A percentile compares a stretch with the other conserved stretches of the same genome.
phyloP scores from a whole-genome alignment of 2,113 vertebrate genomes.

The Oryzias woworae region DNA sequence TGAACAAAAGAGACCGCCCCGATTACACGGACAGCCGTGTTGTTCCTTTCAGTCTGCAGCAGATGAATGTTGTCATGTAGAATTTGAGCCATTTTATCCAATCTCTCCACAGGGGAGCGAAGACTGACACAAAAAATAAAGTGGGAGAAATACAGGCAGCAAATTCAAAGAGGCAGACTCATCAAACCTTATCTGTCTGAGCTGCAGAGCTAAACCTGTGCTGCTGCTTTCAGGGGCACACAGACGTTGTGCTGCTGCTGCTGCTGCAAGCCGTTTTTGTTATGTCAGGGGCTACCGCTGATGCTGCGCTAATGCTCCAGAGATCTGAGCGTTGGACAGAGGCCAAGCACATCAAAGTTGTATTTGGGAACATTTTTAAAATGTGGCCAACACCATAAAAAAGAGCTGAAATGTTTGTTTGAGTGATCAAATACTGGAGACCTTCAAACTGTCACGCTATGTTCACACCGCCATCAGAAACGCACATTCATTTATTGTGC shows the following conservation, averaged over 20 bases:
- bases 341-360: slow-evolving; percentile 57
- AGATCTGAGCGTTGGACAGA: slow-evolving; percentile 42
- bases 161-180: slow-evolving; percentile 14
- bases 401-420: slow-evolving; percentile 14
- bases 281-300: slow-evolving; percentile 6
- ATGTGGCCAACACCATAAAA: slow-evolving; percentile 24
- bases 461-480: no score
- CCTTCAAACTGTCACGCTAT: no score
- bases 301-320: slow-evolving; percentile 39
- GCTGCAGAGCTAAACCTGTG: slow-evolving; percentile 14
- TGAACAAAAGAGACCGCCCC: slow-evolving; percentile 20
- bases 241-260: slow-evolving; percentile 9
- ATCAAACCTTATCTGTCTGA: slow-evolving; percentile 19
- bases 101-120: slow-evolving; percentile 12
- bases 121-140: slow-evolving; percentile 29
- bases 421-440: slow-evolving; percentile 7
- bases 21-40: slow-evolving; percentile 19
- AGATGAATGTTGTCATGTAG: slow-evolving; percentile 41
- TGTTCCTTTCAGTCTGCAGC: slow-evolving; percentile 9
- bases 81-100: slow-evolving; percentile 5
- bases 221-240: slow-evolving; percentile 36
- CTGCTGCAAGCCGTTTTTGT: slow-evolving; percentile 23
- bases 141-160: slow-evolving; percentile 7
- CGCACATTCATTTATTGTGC: no score
- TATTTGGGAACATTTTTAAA: slow-evolving; percentile 44